Evolutionary conservation across 1,140 invertebrate species (phyloP).

Genomic region (Ooceraea biroi): DNA sequence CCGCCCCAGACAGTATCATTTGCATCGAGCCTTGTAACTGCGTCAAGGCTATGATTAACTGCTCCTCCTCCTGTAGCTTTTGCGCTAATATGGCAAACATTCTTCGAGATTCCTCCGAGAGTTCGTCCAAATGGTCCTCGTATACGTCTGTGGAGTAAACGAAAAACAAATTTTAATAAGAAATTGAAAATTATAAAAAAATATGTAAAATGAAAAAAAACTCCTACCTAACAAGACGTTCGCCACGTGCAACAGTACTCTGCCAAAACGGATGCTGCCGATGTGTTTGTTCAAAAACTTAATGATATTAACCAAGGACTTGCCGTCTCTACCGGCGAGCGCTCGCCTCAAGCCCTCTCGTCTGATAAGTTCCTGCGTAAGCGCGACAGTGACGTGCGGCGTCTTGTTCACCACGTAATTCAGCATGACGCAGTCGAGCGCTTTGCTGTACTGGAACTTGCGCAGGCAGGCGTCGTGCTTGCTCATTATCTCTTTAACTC

Average conservation of each 20-base stretch:
- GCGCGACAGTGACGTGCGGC: conserved; percentile 92
- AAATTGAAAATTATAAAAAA: conserved; percentile 17
- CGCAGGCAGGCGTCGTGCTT: conserved; percentile 91
- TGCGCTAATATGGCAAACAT: conserved; percentile 88
- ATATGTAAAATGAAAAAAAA: conserved; percentile 51
- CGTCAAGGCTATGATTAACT: conserved; percentile 88
- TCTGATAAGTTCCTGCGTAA: conserved; percentile 94
- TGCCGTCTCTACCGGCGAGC: conserved; percentile 89
- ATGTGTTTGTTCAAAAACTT: conserved; percentile 93
- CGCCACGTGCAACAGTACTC: conserved; percentile 90
- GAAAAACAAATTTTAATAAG: conserved; percentile 47
- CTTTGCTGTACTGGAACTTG: conserved; percentile 94
- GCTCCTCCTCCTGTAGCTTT: conserved; percentile 89
- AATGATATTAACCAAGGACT: conserved; percentile 89
- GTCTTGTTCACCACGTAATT: conserved; percentile 88
- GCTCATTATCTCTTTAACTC: conserved; percentile 84
- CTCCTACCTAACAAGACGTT: conserved; percentile 90
- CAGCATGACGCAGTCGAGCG: conserved; percentile 91
- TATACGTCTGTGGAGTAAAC: conserved; percentile 87
- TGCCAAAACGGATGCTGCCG: conserved; percentile 91
- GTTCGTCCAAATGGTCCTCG: conserved; percentile 87
- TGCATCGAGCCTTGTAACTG: conserved; percentile 90
- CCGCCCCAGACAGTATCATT: conserved; percentile 88
- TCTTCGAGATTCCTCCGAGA: conserved; percentile 87
- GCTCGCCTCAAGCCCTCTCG: conserved; percentile 91